A percentile compares a stretch with the other conserved stretches of the same genome.
phyloP scores from a whole-genome alignment of 64 coral and sea anemone genomes.

The Exaiptasia diaphana region DNA sequence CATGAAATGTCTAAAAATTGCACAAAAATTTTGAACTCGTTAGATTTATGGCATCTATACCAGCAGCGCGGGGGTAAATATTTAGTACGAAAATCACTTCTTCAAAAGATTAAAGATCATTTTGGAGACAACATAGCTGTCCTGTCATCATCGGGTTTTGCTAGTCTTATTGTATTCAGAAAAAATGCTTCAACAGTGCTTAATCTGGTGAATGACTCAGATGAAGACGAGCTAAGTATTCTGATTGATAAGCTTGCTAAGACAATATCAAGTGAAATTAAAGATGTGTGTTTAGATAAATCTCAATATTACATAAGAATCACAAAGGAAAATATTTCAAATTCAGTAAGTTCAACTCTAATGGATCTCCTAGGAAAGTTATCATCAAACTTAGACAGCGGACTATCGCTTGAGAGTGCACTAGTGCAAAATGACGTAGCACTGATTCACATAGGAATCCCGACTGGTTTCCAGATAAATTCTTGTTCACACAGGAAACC shows the following conservation, averaged over 20 bases:
- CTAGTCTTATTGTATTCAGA: constrained; percentile 51
- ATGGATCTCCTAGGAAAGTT: constrained; percentile 45
- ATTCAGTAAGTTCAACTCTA: constrained; percentile 15
- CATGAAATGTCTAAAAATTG: constrained; percentile 39
- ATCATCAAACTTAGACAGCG: background rate
- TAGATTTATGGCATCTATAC: constrained; percentile 44
- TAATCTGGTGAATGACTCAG: constrained; percentile 16
- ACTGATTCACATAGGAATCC: too few species aligned
- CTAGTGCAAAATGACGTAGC: too few species aligned
- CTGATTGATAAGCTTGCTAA: constrained; percentile 21
- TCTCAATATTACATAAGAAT: constrained; percentile 57
- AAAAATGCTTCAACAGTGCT: constrained; percentile 1
- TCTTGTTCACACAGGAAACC: too few species aligned
- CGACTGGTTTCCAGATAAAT: too few species aligned
- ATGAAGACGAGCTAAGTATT: constrained; percentile 42
- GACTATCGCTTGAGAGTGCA: too few species aligned
- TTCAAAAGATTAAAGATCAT: background rate
- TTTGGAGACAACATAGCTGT: constrained; percentile 54
- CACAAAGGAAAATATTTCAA: constrained; percentile 48
- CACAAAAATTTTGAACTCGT: constrained; percentile 51
- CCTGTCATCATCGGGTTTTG: constrained; percentile 54
- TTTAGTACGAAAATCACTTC: background rate
- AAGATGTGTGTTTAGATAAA: constrained; percentile 24
- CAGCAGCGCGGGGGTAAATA: constrained; percentile 40
- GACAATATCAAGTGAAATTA: constrained; percentile 35